Percentiles rank a stretch among this genome's conserved stretches.
Conservation (phyloP, 2,888 invertebrate species). For the Agonopterix alstromeriana region DNA sequence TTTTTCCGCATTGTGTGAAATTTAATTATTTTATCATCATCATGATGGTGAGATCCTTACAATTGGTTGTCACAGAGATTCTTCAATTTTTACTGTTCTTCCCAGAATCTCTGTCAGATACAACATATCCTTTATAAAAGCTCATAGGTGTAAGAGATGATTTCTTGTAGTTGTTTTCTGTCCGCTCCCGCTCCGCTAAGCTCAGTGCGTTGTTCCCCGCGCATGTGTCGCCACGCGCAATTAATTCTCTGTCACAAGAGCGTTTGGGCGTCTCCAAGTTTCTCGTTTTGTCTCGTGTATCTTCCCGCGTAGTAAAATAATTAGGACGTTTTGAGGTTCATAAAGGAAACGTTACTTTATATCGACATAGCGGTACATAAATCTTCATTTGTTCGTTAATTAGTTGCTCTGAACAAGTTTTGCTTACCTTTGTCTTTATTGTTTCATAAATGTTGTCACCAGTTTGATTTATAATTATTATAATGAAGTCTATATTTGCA, state of each 20-base stretch:
- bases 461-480: constrained; percentile 1
- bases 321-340: constrained; percentile 76
- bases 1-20: no score
- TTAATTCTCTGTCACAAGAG: constrained; percentile 76
- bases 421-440: constrained; percentile 11
- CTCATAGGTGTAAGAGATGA: no score
- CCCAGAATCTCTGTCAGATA: no score
- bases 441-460: not conserved
- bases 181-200: constrained; percentile 1
- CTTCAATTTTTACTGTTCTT: no score
- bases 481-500: not conserved
- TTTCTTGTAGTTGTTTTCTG: no score
- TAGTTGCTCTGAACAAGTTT: constrained; percentile 45
- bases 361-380: constrained; percentile 74
- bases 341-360: constrained; percentile 75
- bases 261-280: constrained; percentile 72
- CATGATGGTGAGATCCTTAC: no score
- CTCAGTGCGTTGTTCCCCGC: constrained; percentile 21
- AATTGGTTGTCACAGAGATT: no score
- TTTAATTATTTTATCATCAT: no score
- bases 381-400: constrained; percentile 72
- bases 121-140: no score
- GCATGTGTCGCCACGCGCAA: constrained; percentile 73
- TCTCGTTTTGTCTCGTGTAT: constrained; percentile 52
- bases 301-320: constrained; percentile 67